Percentiles rank a stretch among this genome's conserved stretches.
phyloP scores from a whole-genome alignment of 2,113 vertebrate species.

The Eubucco bourcierii region DNA sequence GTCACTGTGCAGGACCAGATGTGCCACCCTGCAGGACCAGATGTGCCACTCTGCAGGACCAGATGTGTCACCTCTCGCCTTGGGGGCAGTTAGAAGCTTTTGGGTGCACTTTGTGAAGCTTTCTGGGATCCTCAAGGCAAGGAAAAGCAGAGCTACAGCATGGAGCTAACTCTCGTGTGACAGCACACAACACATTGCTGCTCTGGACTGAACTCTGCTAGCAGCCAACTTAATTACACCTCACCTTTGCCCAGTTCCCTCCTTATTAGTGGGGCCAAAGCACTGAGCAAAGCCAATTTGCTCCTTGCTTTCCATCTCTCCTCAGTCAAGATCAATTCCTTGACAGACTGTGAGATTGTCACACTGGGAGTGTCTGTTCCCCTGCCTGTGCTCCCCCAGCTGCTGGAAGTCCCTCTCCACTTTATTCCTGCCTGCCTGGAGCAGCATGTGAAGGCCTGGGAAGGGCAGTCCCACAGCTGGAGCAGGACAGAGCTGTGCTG shows the following conservation, averaged over 20 bases:
- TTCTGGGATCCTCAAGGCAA: not conserved
- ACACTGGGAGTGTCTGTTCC: not conserved
- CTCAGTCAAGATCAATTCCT: not conserved
- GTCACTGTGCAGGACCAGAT: not conserved
- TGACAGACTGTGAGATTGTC: not conserved
- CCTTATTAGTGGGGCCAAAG: not conserved
- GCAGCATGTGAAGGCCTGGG: not conserved
- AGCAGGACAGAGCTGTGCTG: not conserved
- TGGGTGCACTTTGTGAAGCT: not conserved
- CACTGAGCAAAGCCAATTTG: not conserved
- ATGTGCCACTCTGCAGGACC: rapidly evolving
- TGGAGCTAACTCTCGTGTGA: not conserved
- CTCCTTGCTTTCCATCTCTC: not conserved
- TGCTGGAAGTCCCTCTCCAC: not conserved
- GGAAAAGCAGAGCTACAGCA: slow-evolving; percentile 4
- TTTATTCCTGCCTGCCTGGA: not conserved
- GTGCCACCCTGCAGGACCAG: rapidly evolving
- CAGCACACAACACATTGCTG: not conserved
- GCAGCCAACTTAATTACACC: not conserved
- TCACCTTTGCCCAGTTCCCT: slow-evolving; percentile 6
- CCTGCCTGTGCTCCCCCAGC: not conserved
- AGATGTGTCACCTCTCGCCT: not conserved
- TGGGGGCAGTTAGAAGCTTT: not conserved
- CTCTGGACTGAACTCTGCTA: not conserved
- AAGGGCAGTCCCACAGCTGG: rapidly evolving